Conservation (phyloP, 2,797 vertebrate genomes). For the Siniperca scherzeri region DNA sequence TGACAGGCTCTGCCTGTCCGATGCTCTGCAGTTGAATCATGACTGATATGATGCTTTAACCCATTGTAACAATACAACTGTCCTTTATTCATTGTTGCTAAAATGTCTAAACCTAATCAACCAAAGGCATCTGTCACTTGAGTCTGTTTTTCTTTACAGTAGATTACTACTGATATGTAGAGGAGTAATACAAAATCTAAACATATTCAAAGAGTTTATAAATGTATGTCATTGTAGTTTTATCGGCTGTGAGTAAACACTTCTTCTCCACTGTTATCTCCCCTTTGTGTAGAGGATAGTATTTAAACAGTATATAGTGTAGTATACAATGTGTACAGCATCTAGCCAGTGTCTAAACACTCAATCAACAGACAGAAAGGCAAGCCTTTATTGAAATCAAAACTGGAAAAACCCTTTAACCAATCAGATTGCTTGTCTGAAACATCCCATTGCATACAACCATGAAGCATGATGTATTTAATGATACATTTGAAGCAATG, state of each 20-base stretch:
- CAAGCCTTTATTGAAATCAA: background rate
- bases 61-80: background rate
- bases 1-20: slow-evolving; percentile 4
- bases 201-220: background rate
- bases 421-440: background rate
- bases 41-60: background rate
- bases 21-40: slow-evolving; percentile 7
- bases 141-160: background rate
- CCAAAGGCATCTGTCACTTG: background rate
- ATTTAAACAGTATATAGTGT: background rate
- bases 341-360: background rate
- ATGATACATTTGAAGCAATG: background rate
- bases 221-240: background rate
- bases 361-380: background rate
- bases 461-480: background rate
- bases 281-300: background rate
- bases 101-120: slow-evolving; percentile 5
- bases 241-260: background rate
- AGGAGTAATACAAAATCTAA: background rate
- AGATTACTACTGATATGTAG: background rate
- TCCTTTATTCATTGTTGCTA: background rate
- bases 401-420: background rate
- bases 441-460: background rate
- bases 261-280: background rate
- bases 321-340: background rate